Conservation (phyloP, 2,888 invertebrate genomes). For the Pristionchus entomophagus region DNA sequence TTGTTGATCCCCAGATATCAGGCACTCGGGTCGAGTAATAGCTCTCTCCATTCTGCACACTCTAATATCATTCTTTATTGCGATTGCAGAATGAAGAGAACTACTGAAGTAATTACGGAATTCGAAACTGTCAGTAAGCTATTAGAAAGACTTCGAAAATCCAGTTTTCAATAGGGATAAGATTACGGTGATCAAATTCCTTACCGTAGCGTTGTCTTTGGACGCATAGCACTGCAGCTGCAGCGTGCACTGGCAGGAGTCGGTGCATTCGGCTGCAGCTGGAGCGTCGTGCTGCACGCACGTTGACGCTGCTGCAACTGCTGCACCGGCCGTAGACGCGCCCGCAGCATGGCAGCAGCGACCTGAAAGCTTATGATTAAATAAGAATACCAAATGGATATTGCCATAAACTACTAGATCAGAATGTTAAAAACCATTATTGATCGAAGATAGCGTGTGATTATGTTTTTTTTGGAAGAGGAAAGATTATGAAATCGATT, state of each 20-base stretch:
- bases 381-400: background rate
- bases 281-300: constrained; percentile 6
- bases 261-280: background rate
- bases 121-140: background rate
- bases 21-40: too few species aligned
- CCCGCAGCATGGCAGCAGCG: constrained; percentile 1
- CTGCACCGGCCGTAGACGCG: background rate
- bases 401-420: background rate
- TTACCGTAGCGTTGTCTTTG: constrained; percentile 18
- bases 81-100: too few species aligned
- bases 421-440: too few species aligned
- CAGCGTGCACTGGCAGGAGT: constrained; percentile 32
- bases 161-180: background rate
- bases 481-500: too few species aligned
- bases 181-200: too few species aligned
- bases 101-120: too few species aligned
- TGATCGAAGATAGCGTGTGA: too few species aligned
- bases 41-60: too few species aligned
- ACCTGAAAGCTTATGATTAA: background rate
- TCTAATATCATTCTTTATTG: too few species aligned
- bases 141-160: background rate
- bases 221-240: constrained; percentile 6
- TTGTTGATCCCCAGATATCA: too few species aligned
- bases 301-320: background rate
- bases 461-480: too few species aligned